Evolutionary conservation across 2,888 invertebrate genomes (phyloP).

Genomic region (Hymenopus coronatus): DNA sequence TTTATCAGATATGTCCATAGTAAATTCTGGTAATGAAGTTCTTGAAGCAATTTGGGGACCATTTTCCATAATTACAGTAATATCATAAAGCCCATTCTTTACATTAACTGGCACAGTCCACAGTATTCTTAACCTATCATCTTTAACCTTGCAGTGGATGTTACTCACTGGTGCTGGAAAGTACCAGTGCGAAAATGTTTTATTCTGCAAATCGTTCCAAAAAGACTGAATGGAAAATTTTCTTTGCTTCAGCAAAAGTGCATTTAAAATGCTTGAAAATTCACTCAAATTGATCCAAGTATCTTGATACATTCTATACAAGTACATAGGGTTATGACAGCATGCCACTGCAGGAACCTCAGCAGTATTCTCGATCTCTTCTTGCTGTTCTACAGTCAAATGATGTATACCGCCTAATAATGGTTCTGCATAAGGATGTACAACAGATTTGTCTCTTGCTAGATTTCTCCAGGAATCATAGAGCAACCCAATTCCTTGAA

Average conservation of each 20-base stretch:
- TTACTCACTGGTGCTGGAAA: slow-evolving; percentile 33
- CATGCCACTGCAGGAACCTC: slow-evolving; percentile 48
- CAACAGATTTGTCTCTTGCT: slow-evolving; percentile 38
- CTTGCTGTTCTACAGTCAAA: slow-evolving; percentile 41
- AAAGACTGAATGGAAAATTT: neutral
- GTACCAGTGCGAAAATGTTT: slow-evolving; percentile 30
- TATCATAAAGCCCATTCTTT: slow-evolving; percentile 10
- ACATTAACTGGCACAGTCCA: slow-evolving; percentile 35
- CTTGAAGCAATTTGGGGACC: neutral
- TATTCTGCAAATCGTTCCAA: neutral
- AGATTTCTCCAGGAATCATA: slow-evolving; percentile 49
- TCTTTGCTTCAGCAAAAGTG: slow-evolving; percentile 17
- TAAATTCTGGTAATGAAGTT: neutral
- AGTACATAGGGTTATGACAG: slow-evolving; percentile 50
- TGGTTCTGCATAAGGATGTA: slow-evolving; percentile 44
- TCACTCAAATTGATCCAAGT: slow-evolving; percentile 44
- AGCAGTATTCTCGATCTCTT: slow-evolving; percentile 40
- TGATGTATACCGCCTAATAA: slow-evolving; percentile 47
- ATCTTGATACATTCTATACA: slow-evolving; percentile 53
- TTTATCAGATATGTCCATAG: neutral
- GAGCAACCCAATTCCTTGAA: slow-evolving; percentile 42
- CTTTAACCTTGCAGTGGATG: slow-evolving; percentile 20
- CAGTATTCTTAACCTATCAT: neutral
- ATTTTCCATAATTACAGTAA: neutral
- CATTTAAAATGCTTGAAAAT: slow-evolving; percentile 22